Evolutionary conservation across 2,113 vertebrate genomes (phyloP), one percentile per base, ranked within the genome.

Genomic region (Chionis minor): DNA sequence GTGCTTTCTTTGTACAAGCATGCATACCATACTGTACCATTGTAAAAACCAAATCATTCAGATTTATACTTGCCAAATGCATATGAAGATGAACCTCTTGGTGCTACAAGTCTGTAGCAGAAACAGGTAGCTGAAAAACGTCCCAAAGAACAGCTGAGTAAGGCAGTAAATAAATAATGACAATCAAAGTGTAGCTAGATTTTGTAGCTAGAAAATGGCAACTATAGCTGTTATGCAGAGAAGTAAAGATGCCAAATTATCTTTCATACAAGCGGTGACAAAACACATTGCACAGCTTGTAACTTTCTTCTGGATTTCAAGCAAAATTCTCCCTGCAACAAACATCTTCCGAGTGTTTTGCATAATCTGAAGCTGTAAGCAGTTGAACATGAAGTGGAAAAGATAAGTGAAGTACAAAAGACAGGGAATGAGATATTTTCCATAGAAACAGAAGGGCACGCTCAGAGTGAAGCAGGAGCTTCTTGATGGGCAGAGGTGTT

Each of bases 281-380:
- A 84, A 89, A 70, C 0, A 3, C 22, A 86, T 9, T 35, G 90
- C 81, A 71, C 73, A 94, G 65, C 90, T 55, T 23, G 9, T 8
- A 14, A 75, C 16, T 65, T 27, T 85, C 80, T 69, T 77, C 63
- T 81, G 42, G 59, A 74, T 85, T 35, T 65, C 8, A 14, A 75
- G 61, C 7, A 62, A 66, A 91, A 74, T 79, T 85, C 65, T 91
- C 22, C 2, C 84, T 71, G 92, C 75, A 91, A 87, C 73, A 84
- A 90, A 95, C 78, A 96, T 63, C 69, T 89, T 67, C 61, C 45
- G 61, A 69, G 67, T 1, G 0, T 74, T 97, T 74, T 89, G 84
- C 92, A 96, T 84, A 81, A 95, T 81, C 65, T 51, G 78, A 92
- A 85, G 84, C 87, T 87, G 56, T 24, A 45, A 87, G 73, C 12